Evolutionary conservation across 2,888 invertebrate species (phyloP).

Genomic region (Yponomeuta plumbellus): DNA sequence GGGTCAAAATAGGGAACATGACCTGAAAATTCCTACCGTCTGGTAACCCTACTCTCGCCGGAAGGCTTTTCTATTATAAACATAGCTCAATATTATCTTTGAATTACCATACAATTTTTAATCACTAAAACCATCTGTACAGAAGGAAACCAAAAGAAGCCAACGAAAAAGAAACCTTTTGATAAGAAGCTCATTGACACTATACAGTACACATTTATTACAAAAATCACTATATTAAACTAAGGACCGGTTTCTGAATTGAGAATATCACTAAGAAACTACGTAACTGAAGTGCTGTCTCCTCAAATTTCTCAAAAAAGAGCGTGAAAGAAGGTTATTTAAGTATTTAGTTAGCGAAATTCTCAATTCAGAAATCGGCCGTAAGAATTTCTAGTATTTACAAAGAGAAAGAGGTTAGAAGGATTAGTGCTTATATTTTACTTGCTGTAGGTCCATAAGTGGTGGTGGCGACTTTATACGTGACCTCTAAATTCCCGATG

Average conservation of each 20-base stretch:
- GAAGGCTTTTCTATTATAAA: no score
- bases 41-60: no score
- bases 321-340: no score
- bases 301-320: no score
- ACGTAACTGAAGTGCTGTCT: no score
- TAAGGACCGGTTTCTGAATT: no score
- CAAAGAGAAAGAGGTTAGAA: background rate
- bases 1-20: no score
- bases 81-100: background rate
- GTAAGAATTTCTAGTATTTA: background rate
- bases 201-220: constrained; percentile 2
- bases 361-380: no score
- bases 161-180: background rate
- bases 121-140: constrained; percentile 18
- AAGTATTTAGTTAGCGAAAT: no score
- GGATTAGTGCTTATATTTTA: background rate
- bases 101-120: constrained; percentile 18
- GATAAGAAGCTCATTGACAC: background rate
- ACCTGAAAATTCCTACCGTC: no score
- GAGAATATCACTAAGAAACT: no score
- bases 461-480: background rate
- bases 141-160: constrained; percentile 25
- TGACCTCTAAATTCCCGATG: no score
- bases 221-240: constrained; percentile 4
- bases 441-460: background rate